Conservation (phyloP, 2,888 invertebrate genomes). For the Zaprionus obscuricornis region DNA sequence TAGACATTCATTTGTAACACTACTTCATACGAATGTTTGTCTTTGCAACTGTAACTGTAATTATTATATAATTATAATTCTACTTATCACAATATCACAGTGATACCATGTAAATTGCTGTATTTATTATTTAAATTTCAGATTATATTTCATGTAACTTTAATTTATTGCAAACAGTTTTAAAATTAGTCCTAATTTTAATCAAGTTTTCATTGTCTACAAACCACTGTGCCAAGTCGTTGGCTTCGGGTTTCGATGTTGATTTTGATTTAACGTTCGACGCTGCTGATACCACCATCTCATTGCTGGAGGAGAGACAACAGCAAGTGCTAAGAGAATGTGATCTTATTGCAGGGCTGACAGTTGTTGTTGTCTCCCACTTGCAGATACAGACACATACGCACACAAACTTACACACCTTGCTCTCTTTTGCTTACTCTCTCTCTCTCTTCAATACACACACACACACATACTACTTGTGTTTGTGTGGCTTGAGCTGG, state of each 20-base stretch:
- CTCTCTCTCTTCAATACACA: slow-evolving; percentile 8
- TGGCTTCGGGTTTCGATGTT: slow-evolving; percentile 16
- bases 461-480: no score
- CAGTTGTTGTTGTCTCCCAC: slow-evolving; percentile 21
- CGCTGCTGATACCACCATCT: slow-evolving; percentile 36
- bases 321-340: slow-evolving; percentile 28
- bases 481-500: slow-evolving; percentile 13
- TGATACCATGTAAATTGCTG: no score
- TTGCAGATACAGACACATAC: not conserved
- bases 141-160: no score
- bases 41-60: no score
- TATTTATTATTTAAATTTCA: no score
- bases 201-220: no score
- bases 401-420: not conserved
- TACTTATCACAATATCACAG: no score
- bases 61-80: no score
- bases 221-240: slow-evolving; percentile 48
- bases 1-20: no score
- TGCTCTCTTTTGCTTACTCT: slow-evolving; percentile 4
- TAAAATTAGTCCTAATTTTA: no score
- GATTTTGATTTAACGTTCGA: slow-evolving; percentile 13
- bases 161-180: no score
- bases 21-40: no score
- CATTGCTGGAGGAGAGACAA: slow-evolving; percentile 31
- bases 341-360: slow-evolving; percentile 64